Percentiles rank a stretch among this genome's conserved stretches.
phyloP scores from a whole-genome alignment of 2,113 vertebrate species.

The Microcebus tavaratra region DNA sequence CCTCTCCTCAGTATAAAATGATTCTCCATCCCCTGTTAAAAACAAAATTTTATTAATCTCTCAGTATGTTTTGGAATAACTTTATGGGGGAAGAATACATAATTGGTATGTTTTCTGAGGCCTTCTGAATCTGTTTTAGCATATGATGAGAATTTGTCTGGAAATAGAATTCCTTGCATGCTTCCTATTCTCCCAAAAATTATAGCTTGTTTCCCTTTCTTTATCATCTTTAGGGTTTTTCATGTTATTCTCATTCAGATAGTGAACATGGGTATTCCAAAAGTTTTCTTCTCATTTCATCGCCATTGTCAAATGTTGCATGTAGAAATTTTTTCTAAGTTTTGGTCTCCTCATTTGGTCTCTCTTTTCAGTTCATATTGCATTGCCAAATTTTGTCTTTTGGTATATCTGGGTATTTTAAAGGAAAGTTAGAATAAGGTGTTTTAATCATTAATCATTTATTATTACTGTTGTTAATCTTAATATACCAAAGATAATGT shows the following conservation, averaged over 20 bases:
- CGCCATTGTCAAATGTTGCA: background rate
- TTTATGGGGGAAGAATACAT: background rate
- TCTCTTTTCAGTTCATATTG: background rate
- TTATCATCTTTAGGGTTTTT: background rate
- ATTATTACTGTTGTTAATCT: background rate
- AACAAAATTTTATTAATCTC: background rate
- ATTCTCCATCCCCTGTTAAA: background rate
- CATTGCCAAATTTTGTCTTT: constrained; percentile 43
- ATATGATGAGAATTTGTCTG: background rate
- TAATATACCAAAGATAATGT: constrained; percentile 6
- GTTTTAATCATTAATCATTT: constrained; percentile 8
- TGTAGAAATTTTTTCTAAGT: background rate
- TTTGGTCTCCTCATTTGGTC: background rate
- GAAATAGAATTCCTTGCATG: background rate
- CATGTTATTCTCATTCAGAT: background rate
- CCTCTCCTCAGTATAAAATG: background rate
- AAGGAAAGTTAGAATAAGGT: background rate
- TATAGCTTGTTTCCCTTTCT: background rate
- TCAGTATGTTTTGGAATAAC: constrained; percentile 1
- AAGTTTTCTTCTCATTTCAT: background rate
- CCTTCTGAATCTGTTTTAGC: background rate
- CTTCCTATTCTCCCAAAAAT: background rate
- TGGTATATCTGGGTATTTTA: constrained; percentile 5
- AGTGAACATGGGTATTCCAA: background rate
- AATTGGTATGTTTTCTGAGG: background rate